Evolutionary conservation across 35 echinoderm and acorn worm genomes (phyloP), one percentile per base, ranked within the genome.

Genomic region (Ptychodera flava): DNA sequence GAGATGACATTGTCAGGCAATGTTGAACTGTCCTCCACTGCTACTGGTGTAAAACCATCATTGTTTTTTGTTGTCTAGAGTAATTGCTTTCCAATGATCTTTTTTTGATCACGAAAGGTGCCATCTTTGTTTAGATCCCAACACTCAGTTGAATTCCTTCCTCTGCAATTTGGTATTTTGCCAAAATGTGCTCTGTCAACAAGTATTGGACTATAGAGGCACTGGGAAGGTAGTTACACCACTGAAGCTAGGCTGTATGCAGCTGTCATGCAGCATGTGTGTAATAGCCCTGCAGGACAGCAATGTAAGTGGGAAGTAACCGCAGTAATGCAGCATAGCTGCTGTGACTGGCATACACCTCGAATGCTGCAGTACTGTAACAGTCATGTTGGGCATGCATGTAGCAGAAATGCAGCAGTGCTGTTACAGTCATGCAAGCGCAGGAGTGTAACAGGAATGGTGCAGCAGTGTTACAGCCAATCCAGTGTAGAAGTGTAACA

Each of bases 11-110:
- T 64, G 45, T 64, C 45, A 6, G 22, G 22, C 45, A 64, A 64
- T 64, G 45, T 64, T 6, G 22, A 6, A 64, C 45, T 64, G 22
- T 64, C 45, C 22, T 64, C 45, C 22, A 64, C 22, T 64, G 45
- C 45, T 64, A 64, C 45, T 64, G 45, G 22, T 64, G 45, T 12
- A 64, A 64, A 64, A 12, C 45, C 45, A 22, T 12, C 6, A 64
- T 64, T 22, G 45, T 64, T 64, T 22, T 12, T 22, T 22, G 22
- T 27, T 34, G 32, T 37, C 28, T 76, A 83, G 80, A 31, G 80
- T 89, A 31, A 90, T 78, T 90, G 88, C 38, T 90, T 81, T 6
- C 88, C 88, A 15, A 78, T 30, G 12, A 89, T 85, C 75, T 85
- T 90, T 36, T 90, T 90, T 15, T 81, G 80, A 76, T 84, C 88